phyloP scores from a whole-genome alignment of 2,888 invertebrate genomes.

The Cyclophora punctaria region DNA sequence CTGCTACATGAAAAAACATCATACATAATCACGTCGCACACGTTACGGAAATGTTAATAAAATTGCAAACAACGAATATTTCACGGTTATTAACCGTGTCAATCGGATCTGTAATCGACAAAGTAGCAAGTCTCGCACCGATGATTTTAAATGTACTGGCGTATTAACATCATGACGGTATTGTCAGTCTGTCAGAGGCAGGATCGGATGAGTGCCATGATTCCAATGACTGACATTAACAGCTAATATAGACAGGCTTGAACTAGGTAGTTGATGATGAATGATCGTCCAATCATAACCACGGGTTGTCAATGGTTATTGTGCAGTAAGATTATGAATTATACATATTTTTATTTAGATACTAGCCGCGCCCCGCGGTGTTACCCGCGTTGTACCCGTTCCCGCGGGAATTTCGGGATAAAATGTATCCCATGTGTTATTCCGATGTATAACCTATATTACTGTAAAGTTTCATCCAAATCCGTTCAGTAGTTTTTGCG shows the following conservation, averaged over 20 bases:
- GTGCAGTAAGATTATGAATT: no score
- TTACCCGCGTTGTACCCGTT: no score
- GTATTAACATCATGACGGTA: constrained; percentile 37
- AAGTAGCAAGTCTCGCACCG: constrained; percentile 46
- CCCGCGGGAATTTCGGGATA: no score
- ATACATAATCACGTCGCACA: background rate
- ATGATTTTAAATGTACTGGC: constrained; percentile 55
- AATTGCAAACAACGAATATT: constrained; percentile 31
- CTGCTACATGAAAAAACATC: background rate
- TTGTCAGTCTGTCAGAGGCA: constrained; percentile 35
- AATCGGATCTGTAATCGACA: constrained; percentile 51
- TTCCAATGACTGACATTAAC: constrained; percentile 34
- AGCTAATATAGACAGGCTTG: constrained; percentile 25
- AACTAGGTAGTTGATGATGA: constrained; percentile 5
- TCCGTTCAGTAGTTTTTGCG: no score
- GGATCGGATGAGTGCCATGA: constrained; percentile 22
- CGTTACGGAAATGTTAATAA: no score
- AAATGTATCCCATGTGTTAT: no score
- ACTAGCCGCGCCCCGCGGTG: no score
- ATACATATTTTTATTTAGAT: no score
- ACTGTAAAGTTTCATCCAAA: no score
- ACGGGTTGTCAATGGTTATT: no score
- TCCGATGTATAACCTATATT: no score
- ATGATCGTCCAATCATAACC: background rate
- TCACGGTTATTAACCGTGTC: constrained; percentile 51